Base-by-base conservation (phyloP, 2,888 invertebrate genomes). In the Brenthis hecate region DNA sequence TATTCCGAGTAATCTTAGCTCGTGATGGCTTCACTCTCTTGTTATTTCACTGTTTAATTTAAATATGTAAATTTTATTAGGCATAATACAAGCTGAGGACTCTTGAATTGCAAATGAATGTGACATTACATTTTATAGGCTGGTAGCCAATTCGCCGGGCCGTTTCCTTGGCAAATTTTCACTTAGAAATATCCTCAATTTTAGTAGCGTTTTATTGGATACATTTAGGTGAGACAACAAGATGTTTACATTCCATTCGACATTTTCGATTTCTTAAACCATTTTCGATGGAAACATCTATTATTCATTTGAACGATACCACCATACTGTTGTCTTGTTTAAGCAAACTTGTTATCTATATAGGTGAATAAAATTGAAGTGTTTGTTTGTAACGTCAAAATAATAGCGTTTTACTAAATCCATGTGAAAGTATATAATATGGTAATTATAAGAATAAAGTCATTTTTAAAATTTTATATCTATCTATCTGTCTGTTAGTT, bases 41-140 rank as follows among this genome's bases (percentile, higher is more conserved):
- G 91, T 92, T 92, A 92, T 91, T 89, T 90, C 85, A 85, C 86
- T 86, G 87, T 92, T 91, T 92, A 92, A 92, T 92, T 92, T 92
- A 91, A 92, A 92, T 92, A 92, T 92, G 92, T 90, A 89, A 92
- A 92, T 92, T 92, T 92, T 92, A 92, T 92, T 91, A 91, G 90
- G 86, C 91, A 91, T 92, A 91, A 91, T 90, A 91, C 89, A 85
- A 88, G 83, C 87, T 87, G 89, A 91, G 87, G 88, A 88, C 86
- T 87, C 87, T 89, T 89, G 91, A 92, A 92, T 92, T 92, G 90
- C 91, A 92, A 92, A 92, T 92, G 91, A 89, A 90, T 91, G 89
- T 88, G 87, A 90, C 91, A 89, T 91, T 90, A 89, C 88, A 83
- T 90, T 92, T 92, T 91, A 91, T 91, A 87, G 91, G 86, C 87